Conservation (phyloP, 2,888 invertebrate genomes). For the Sphaerophoria taeniata region DNA sequence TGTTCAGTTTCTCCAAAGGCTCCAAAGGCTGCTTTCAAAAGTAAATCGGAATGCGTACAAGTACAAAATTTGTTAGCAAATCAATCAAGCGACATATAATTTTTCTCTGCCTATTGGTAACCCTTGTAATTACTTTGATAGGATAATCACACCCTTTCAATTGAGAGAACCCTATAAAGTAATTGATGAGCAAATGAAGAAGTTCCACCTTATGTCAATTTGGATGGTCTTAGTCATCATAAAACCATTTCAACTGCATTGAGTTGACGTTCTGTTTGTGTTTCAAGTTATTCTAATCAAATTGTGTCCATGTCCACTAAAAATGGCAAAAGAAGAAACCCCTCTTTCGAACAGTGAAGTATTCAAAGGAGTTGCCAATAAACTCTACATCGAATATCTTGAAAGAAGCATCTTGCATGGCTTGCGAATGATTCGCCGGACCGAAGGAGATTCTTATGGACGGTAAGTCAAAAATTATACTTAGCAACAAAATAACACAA, state of each 20-base stretch:
- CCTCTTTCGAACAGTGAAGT: constrained; percentile 12
- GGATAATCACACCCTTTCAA: constrained; percentile 33
- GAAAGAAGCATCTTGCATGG: constrained; percentile 60
- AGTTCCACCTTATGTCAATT: too few species aligned
- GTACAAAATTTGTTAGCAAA: too few species aligned
- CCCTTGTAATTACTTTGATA: neutral
- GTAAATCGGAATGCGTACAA: too few species aligned
- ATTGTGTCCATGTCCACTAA: neutral
- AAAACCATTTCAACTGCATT: too few species aligned
- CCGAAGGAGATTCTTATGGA: constrained; percentile 63
- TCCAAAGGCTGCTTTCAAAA: too few species aligned
- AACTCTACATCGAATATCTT: constrained; percentile 57
- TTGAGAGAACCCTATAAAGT: too few species aligned
- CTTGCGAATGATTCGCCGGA: constrained; percentile 57
- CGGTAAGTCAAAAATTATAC: constrained; percentile 23
- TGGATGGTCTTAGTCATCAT: too few species aligned
- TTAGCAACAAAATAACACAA: neutral
- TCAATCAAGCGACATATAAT: too few species aligned
- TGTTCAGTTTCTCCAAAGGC: too few species aligned
- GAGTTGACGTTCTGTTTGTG: too few species aligned
- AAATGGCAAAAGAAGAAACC: constrained; percentile 19
- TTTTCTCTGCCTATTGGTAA: too few species aligned
- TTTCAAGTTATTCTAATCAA: neutral
- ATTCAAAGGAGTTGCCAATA: constrained; percentile 32
- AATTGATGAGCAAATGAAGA: too few species aligned